Evolutionary conservation across 2,113 vertebrate genomes (phyloP).

Genomic region (Hippolais icterina): DNA sequence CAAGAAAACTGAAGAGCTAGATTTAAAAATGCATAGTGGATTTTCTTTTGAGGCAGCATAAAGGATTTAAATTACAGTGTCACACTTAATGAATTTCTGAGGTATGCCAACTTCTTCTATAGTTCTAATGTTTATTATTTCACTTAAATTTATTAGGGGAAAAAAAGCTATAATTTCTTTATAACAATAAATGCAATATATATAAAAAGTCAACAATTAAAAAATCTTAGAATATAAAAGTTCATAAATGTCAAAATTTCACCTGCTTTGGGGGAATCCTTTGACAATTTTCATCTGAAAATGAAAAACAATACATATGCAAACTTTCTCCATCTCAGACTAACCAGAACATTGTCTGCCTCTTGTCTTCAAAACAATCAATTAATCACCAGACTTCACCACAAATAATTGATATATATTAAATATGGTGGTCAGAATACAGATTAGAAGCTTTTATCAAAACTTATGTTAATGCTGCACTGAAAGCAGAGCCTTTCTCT

Average conservation of each 20-base stretch:
- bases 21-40: not conserved
- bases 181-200: not conserved
- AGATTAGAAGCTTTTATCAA: conserved; percentile 29
- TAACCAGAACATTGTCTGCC: conserved; percentile 1
- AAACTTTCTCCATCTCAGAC: not conserved
- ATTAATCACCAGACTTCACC: conserved; percentile 25
- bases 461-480: not conserved
- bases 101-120: not conserved
- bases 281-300: not conserved
- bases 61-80: not conserved
- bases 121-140: not conserved
- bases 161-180: not conserved
- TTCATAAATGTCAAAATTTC: not conserved
- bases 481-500: not conserved
- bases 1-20: not conserved
- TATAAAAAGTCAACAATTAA: not conserved
- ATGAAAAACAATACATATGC: not conserved
- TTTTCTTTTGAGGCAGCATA: not conserved
- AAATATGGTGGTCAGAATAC: conserved; percentile 16
- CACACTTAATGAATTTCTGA: not conserved
- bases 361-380: conserved; percentile 39
- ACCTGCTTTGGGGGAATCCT: not conserved
- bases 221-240: not conserved
- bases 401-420: conserved; percentile 42
- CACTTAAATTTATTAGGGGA: not conserved